Percentiles rank a stretch among this genome's conserved stretches.
Conservation (phyloP, 2,113 vertebrate species). For the Cebidichthys violaceus region DNA sequence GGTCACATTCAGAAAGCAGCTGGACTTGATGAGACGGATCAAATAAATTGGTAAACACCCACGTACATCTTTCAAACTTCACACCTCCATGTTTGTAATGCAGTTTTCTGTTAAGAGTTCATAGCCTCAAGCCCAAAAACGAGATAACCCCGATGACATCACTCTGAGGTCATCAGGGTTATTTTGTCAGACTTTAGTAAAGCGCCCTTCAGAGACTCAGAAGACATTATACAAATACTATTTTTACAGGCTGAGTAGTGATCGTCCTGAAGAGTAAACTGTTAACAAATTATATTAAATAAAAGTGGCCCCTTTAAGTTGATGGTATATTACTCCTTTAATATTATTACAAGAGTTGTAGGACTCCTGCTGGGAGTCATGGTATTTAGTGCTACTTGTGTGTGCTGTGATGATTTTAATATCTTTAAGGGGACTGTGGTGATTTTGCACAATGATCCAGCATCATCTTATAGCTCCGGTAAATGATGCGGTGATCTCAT, state of each 20-base stretch:
- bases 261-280: not conserved
- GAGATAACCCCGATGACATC: not conserved
- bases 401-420: not conserved
- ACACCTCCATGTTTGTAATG: not conserved
- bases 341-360: not conserved
- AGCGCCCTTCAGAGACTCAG: too few relatives aligned
- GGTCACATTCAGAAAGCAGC: not conserved
- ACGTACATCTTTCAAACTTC: not conserved
- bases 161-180: constrained; percentile 3
- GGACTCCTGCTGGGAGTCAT: not conserved
- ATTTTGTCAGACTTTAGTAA: not conserved
- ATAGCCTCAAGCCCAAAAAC: not conserved
- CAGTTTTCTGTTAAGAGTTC: not conserved
- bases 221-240: too few relatives aligned
- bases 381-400: not conserved
- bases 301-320: not conserved
- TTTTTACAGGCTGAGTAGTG: not conserved
- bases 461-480: not conserved
- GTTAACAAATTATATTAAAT: not conserved
- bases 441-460: not conserved
- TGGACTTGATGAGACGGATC: not conserved
- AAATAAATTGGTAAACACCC: not conserved
- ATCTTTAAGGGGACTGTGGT: not conserved
- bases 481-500: not conserved
- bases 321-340: not conserved